Evolutionary conservation across 2,797 vertebrate genomes (phyloP).

Genomic region (Clarias laeviceps): DNA sequence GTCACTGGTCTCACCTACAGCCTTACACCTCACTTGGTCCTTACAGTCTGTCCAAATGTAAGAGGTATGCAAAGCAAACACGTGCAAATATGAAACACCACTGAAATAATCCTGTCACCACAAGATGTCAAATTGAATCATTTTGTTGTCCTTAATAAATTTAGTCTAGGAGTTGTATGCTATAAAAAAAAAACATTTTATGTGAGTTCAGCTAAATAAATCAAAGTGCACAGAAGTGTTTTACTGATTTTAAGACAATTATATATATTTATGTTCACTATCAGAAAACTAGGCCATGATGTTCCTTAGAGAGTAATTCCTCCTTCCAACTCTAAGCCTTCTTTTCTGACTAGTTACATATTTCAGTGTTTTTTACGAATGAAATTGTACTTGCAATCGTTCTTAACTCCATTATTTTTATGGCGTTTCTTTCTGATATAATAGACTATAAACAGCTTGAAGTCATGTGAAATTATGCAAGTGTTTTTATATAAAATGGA

Average conservation of each 20-base stretch:
- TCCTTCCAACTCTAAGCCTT: constrained; percentile 3
- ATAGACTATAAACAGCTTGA: constrained; percentile 9
- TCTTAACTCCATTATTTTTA: background rate
- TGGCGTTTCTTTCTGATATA: background rate
- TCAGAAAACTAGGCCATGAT: background rate
- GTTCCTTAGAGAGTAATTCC: background rate
- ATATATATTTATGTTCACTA: background rate
- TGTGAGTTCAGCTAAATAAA: background rate
- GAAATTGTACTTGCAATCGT: background rate
- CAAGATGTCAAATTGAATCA: background rate
- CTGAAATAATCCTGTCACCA: background rate
- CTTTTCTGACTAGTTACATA: background rate
- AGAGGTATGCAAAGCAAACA: background rate
- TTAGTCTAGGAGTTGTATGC: no score
- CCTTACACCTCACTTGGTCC: background rate
- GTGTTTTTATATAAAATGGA: background rate
- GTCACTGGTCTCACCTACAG: background rate
- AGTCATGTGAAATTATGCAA: background rate
- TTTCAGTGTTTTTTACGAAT: background rate
- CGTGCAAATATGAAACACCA: background rate
- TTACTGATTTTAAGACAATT: background rate
- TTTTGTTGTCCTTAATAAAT: background rate
- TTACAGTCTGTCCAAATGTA: background rate
- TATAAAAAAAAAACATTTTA: background rate
- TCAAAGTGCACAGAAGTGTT: background rate